Conservation (phyloP, 2,113 vertebrate genomes). For the Saguinus imperator region DNA sequence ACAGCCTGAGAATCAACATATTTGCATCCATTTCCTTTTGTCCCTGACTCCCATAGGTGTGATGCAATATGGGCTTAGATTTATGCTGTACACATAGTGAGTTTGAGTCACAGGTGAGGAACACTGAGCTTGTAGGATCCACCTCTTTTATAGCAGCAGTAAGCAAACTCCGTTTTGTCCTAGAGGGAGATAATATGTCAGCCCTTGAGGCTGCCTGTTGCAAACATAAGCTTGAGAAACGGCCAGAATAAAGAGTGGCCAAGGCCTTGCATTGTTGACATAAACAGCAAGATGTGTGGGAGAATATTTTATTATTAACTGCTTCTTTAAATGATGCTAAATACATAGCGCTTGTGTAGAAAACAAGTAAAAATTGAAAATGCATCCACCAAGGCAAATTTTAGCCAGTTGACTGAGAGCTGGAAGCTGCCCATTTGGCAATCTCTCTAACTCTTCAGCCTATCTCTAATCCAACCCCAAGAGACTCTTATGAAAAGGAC, state of each 20-base stretch:
- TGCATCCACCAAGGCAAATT: neutral
- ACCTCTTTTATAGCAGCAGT: neutral
- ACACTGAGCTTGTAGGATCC: neutral
- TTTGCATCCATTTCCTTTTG: neutral
- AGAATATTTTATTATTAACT: neutral
- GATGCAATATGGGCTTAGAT: neutral
- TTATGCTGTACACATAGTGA: accelerated
- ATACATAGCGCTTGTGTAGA: neutral
- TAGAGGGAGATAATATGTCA: neutral
- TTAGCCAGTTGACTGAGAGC: neutral
- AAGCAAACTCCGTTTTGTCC: neutral
- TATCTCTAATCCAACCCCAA: neutral
- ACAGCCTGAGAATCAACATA: neutral
- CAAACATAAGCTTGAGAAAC: neutral
- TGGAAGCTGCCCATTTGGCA: neutral
- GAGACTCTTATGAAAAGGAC: neutral
- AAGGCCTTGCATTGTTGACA: neutral
- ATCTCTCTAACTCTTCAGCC: neutral
- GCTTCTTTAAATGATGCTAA: neutral
- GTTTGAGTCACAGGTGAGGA: neutral
- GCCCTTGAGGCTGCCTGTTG: neutral
- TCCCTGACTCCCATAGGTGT: neutral
- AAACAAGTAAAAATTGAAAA: neutral
- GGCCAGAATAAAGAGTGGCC: neutral
- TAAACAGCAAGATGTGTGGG: neutral